Evolutionary conservation across 2,888 invertebrate genomes (phyloP).

Genomic region (Thereva nobilitata): DNA sequence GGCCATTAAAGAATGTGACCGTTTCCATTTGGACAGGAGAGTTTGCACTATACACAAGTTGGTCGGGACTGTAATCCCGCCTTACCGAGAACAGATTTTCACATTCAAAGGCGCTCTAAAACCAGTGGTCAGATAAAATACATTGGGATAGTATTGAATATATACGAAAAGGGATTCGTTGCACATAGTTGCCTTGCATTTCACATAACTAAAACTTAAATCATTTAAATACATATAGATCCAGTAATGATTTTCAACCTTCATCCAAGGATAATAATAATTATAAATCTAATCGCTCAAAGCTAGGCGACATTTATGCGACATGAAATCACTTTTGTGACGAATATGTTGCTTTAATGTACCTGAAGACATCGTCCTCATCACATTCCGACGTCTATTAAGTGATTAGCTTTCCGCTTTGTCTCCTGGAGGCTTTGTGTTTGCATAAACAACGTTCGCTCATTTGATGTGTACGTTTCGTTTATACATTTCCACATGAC

Average conservation of each 20-base stretch:
- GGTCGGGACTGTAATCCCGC: slow-evolving; percentile 3
- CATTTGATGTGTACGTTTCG: slow-evolving; percentile 24
- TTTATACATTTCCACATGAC: slow-evolving; percentile 28
- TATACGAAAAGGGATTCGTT: too few relatives aligned
- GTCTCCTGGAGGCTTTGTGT: slow-evolving; percentile 33
- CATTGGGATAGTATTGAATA: too few relatives aligned
- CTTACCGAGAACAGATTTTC: slow-evolving; percentile 9
- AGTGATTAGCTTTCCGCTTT: slow-evolving; percentile 36
- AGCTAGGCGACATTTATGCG: slow-evolving; percentile 9
- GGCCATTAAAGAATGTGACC: slow-evolving; percentile 34
- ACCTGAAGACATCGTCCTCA: slow-evolving; percentile 10
- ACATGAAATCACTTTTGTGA: slow-evolving; percentile 20
- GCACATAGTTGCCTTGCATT: too few relatives aligned
- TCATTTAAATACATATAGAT: too few relatives aligned
- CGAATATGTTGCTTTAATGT: slow-evolving; percentile 16
- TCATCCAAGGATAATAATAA: not conserved
- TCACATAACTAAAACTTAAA: too few relatives aligned
- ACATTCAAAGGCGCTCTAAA: too few relatives aligned
- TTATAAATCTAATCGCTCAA: not conserved
- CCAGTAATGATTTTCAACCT: not conserved
- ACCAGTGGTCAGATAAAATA: too few relatives aligned
- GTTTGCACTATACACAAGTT: not conserved
- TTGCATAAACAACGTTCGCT: slow-evolving; percentile 30
- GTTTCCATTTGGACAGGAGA: slow-evolving; percentile 15
- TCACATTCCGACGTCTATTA: slow-evolving; percentile 33